Base-by-base conservation (phyloP, 2,888 invertebrate species). In the Limenitis camilla region DNA sequence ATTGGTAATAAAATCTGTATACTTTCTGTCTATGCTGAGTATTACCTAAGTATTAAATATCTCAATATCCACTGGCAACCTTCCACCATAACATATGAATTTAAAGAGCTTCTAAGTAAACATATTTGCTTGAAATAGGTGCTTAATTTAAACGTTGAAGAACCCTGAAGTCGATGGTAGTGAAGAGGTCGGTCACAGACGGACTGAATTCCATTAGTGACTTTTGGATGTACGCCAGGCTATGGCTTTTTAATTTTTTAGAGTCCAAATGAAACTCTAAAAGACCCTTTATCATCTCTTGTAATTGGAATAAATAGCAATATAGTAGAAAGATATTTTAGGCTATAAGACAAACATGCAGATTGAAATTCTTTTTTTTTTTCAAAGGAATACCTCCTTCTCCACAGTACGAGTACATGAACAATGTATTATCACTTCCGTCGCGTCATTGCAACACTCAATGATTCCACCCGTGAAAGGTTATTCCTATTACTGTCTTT, bases 201-300 rank as follows among this genome's bases (percentile, higher is more conserved):
- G 76, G 68, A 73, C 79, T 60, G 71, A 78, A 76, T 74, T 81
- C 80, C 81, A 84, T 84, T 84, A 83, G 81, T 69, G 75, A 76
- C 64, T 76, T 75, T 81, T 85, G 84, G 84, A 81, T 71, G 63
- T 36, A 58, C 67, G 81, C 84, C 84, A 84, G 53, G 7, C 45
- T 59, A 61, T 54, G 59, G 66, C 66, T 43, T 70, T 68, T 45
- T 45, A 45, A 45, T 45, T 45, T 59, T 40, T 53, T 59, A 72
- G 77, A 74, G 49, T 62, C 27, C 63, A 43, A 49, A 49, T 70
- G 67, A 65, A 39, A 36, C 32, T 31, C 38, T 33, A 41, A 40
- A 46, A 54, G 45, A 45, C 39, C 32, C 36, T 45, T 45, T 35
- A 45, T 45, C 31, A 11, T 40, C 32, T 10, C 33, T 40, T 42